These are phyloP conservation scores for Halocynthia roretzi DNA, from an alignment of 23 tunicate genomes.

Conservation along the genomic window DNA sequence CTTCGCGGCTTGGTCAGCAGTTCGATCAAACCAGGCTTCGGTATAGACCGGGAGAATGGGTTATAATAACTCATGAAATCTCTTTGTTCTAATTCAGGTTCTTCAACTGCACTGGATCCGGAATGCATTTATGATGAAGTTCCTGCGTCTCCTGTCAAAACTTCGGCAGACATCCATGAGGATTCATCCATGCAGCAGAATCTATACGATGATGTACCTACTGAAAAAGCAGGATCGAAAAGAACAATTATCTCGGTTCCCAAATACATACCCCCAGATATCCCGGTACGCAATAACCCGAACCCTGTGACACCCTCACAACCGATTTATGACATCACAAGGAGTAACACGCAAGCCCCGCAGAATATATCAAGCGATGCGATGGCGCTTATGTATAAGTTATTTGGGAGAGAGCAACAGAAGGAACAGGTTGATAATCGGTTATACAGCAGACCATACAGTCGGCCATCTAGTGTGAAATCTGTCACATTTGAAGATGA, in stretches of 20 bases:
- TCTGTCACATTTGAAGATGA: constrained; percentile 25
- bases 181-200: neutral
- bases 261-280: constrained; percentile 5
- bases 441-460: neutral
- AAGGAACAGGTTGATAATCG: too few relatives aligned
- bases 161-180: neutral
- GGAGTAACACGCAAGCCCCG: neutral
- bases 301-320: constrained; percentile 5
- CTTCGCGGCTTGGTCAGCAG: too few relatives aligned
- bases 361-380: constrained; percentile 20
- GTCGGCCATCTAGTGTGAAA: constrained; percentile 9
- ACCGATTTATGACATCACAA: constrained; percentile 14
- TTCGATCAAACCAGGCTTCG: too few relatives aligned
- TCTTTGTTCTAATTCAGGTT: too few relatives aligned
- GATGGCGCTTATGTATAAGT: constrained; percentile 23
- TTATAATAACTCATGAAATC: too few relatives aligned
- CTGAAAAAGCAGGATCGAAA: neutral
- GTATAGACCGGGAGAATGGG: too few relatives aligned
- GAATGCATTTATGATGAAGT: constrained; percentile 8
- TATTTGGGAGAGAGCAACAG: constrained; percentile 10
- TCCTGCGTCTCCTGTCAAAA: neutral
- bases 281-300: constrained; percentile 4
- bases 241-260: constrained; percentile 22
- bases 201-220: constrained; percentile 11
- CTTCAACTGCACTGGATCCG: neutral